Conservation (phyloP, 2,113 vertebrate species). For the Chelonoidis abingdonii region DNA sequence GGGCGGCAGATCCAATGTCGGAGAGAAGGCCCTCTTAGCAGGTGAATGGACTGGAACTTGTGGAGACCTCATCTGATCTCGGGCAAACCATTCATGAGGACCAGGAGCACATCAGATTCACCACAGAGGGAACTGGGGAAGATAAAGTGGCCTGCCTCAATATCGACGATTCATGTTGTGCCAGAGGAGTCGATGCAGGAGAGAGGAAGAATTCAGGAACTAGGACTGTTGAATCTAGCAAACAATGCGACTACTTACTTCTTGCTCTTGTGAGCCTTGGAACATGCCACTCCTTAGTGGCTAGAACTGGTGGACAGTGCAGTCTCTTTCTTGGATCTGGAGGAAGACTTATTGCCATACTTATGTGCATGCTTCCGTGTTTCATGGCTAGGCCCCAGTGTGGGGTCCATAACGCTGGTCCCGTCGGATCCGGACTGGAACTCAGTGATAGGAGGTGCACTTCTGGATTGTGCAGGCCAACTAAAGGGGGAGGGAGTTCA, state of each 20-base stretch:
- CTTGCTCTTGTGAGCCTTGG: neutral
- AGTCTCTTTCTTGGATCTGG: neutral
- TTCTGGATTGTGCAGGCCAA: neutral
- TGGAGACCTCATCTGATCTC: no score
- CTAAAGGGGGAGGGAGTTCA: neutral
- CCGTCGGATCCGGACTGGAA: neutral
- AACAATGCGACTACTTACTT: neutral
- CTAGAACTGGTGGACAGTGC: neutral
- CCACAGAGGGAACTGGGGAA: no score
- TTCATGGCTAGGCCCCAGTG: neutral
- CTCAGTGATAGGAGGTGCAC: neutral
- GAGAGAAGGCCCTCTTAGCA: no score
- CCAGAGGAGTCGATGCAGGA: no score
- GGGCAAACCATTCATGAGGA: no score
- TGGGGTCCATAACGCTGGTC: neutral
- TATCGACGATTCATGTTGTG: no score
- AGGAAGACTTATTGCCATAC: neutral
- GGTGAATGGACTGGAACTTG: no score
- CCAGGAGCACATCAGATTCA: no score
- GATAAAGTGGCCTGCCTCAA: no score
- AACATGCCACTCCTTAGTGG: neutral
- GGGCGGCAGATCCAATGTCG: no score
- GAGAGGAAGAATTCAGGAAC: no score
- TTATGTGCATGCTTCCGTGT: neutral
- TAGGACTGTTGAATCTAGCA: neutral